Conservation (phyloP, 2,888 invertebrate genomes). For the Agapostemon virescens region DNA sequence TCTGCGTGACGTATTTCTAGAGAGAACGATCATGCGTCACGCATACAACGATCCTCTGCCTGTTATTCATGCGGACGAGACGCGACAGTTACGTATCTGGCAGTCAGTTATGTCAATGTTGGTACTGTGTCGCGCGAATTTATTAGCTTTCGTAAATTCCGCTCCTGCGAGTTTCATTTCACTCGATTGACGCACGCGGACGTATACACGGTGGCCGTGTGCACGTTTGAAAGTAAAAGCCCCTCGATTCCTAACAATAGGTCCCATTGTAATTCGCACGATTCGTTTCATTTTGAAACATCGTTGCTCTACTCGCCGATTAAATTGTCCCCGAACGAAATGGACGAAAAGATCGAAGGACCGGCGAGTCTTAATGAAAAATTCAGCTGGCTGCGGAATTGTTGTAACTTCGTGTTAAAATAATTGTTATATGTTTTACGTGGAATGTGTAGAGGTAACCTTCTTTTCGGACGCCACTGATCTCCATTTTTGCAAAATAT, state of each 20-base stretch:
- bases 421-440: too few species aligned
- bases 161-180: constrained; percentile 28
- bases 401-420: too few species aligned
- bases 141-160: constrained; percentile 33
- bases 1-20: constrained; percentile 15
- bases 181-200: constrained; percentile 26
- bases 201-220: not conserved
- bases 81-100: constrained; percentile 1
- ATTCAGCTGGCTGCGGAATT: too few species aligned
- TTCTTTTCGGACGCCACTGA: too few species aligned
- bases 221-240: constrained; percentile 29
- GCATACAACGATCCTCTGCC: constrained; percentile 8
- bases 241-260: not conserved
- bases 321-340: not conserved
- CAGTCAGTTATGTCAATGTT: constrained; percentile 16
- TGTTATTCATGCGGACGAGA: constrained; percentile 6
- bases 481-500: too few species aligned
- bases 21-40: not conserved
- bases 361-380: too few species aligned
- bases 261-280: not conserved
- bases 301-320: not conserved
- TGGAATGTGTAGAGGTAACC: too few species aligned
- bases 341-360: too few species aligned
- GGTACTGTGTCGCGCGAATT: constrained; percentile 17
- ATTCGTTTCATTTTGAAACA: not conserved